These are phyloP conservation scores for Paralichthys olivaceus DNA, from an alignment of 2,113 vertebrate genomes.

Conservation along the genomic window DNA sequence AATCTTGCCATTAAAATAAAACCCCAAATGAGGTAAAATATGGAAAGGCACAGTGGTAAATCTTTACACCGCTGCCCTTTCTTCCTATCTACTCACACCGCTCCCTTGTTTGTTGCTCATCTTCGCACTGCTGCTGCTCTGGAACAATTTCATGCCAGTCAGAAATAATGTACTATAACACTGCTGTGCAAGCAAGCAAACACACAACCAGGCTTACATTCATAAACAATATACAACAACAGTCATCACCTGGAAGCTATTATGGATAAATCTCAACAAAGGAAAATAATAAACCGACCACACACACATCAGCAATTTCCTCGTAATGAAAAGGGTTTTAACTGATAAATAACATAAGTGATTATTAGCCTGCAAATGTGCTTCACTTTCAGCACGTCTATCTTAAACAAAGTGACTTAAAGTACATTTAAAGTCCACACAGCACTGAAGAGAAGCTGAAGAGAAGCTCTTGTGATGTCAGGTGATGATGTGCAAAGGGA, in stretches of 20 bases:
- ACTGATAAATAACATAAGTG: constrained; percentile 25
- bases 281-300: constrained; percentile 28
- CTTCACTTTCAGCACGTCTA: constrained; percentile 20
- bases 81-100: constrained; percentile 13
- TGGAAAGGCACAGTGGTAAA: constrained; percentile 47
- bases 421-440: background rate
- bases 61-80: constrained; percentile 30
- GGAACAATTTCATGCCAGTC: constrained; percentile 58
- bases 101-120: constrained; percentile 45
- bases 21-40: constrained; percentile 65
- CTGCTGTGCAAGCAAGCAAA: constrained; percentile 61
- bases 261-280: constrained; percentile 21
- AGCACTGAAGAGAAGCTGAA: background rate
- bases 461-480: constrained; percentile 1
- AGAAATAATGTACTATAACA: constrained; percentile 62
- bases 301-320: constrained; percentile 26
- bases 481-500: constrained; percentile 17
- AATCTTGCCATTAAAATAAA: constrained; percentile 51
- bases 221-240: constrained; percentile 5
- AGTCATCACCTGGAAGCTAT: constrained; percentile 14
- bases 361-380: constrained; percentile 26
- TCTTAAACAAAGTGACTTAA: constrained; percentile 4
- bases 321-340: constrained; percentile 19
- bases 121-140: constrained; percentile 31
- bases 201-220: constrained; percentile 10